phyloP scores from a whole-genome alignment of 2,888 invertebrate species.

The Hemithea aestivaria region DNA sequence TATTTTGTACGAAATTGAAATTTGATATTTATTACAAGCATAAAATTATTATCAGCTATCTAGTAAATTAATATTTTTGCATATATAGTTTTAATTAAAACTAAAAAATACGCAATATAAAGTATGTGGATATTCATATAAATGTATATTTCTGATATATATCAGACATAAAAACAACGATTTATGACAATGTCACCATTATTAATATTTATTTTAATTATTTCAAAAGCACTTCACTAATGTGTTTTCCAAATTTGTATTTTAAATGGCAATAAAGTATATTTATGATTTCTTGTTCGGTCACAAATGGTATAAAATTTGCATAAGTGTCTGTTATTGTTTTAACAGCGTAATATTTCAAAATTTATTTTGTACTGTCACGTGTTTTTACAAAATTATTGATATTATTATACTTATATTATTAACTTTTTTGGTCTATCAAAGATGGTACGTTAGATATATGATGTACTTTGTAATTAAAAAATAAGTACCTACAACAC shows the following conservation, averaged over 20 bases:
- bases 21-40: constrained; percentile 2
- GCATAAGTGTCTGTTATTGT: constrained; percentile 10
- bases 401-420: no score
- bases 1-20: not conserved
- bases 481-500: no score
- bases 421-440: no score
- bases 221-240: constrained; percentile 15
- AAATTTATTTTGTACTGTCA: no score
- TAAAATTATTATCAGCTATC: no score
- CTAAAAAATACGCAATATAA: no score
- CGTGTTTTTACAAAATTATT: no score
- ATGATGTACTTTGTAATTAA: no score
- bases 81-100: no score
- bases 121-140: not conserved
- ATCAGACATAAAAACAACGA: constrained; percentile 11
- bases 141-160: no score
- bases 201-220: constrained; percentile 18
- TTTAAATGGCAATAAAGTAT: constrained; percentile 14
- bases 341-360: constrained; percentile 1
- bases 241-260: constrained; percentile 15
- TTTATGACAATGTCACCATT: constrained; percentile 15
- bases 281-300: constrained; percentile 12
- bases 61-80: no score
- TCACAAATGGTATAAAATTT: constrained; percentile 14
- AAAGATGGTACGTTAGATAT: no score